Evolutionary conservation across 2,113 vertebrate species (phyloP).

Genomic region (Himantopus leucocephalus): DNA sequence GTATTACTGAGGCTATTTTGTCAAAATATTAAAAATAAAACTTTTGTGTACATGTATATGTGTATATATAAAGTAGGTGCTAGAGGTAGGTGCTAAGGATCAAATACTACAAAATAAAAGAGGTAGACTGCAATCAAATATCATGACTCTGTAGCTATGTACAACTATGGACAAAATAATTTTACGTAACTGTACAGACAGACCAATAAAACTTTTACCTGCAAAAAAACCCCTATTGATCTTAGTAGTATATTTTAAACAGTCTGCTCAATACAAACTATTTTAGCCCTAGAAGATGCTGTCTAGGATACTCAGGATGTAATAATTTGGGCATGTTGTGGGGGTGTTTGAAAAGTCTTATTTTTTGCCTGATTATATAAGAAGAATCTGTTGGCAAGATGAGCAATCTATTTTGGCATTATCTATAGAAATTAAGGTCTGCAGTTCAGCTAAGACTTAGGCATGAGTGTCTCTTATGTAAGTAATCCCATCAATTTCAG

Average conservation of each 20-base stretch:
- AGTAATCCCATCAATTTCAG: background rate
- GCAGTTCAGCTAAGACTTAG: background rate
- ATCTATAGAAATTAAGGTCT: background rate
- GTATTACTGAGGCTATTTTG: constrained; percentile 11
- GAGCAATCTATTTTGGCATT: background rate
- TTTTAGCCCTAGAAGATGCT: background rate
- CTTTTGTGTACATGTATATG: background rate
- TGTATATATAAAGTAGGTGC: background rate
- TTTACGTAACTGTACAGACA: background rate
- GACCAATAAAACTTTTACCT: background rate
- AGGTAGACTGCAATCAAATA: background rate
- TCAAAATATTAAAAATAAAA: constrained; percentile 38
- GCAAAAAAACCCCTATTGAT: background rate
- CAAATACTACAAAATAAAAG: background rate
- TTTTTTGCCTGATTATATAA: constrained; percentile 45
- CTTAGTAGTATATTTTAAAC: background rate
- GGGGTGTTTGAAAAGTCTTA: background rate
- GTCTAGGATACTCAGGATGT: background rate
- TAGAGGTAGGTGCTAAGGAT: background rate
- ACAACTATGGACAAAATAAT: background rate
- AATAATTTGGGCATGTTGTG: background rate
- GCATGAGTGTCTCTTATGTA: background rate
- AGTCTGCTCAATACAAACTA: background rate
- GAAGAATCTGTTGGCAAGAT: constrained; percentile 21
- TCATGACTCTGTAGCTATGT: background rate